These are phyloP conservation scores for Hirundo rustica DNA, from an alignment of 2,797 vertebrate species.

Conservation along the genomic window DNA sequence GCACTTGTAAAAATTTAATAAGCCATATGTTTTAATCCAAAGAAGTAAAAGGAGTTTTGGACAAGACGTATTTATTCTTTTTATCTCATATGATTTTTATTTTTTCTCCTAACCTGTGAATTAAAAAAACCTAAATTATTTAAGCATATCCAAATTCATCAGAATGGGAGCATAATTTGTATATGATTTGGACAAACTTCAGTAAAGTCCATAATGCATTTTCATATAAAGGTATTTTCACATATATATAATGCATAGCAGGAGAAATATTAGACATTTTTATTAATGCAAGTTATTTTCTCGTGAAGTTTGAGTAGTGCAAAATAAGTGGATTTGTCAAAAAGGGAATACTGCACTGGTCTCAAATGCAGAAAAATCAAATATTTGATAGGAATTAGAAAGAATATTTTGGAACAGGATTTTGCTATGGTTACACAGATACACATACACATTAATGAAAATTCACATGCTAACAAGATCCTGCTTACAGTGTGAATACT, in stretches of 20 bases:
- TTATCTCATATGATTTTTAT: not conserved
- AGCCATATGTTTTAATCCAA: conserved; percentile 3
- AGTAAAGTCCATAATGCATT: not conserved
- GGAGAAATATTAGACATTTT: not conserved
- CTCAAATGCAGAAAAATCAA: not conserved
- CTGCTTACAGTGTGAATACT: not conserved
- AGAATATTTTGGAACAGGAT: not conserved
- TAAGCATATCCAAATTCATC: not conserved
- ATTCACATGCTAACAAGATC: not conserved
- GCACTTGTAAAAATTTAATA: conserved; percentile 6
- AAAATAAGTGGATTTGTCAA: not conserved
- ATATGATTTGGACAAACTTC: not conserved
- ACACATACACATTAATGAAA: not conserved
- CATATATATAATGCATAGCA: not conserved
- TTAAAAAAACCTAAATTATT: not conserved
- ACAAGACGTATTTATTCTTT: not conserved
- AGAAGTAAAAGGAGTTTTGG: not conserved
- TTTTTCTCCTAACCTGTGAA: not conserved
- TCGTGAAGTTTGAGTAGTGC: not conserved
- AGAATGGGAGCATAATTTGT: not conserved
- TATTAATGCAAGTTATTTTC: not conserved
- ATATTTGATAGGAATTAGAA: not conserved
- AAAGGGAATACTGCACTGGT: not conserved
- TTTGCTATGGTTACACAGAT: not conserved
- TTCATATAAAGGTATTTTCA: not conserved